phyloP scores from a whole-genome alignment of 2,113 vertebrate species.

The Forbesichthys agassizii region DNA sequence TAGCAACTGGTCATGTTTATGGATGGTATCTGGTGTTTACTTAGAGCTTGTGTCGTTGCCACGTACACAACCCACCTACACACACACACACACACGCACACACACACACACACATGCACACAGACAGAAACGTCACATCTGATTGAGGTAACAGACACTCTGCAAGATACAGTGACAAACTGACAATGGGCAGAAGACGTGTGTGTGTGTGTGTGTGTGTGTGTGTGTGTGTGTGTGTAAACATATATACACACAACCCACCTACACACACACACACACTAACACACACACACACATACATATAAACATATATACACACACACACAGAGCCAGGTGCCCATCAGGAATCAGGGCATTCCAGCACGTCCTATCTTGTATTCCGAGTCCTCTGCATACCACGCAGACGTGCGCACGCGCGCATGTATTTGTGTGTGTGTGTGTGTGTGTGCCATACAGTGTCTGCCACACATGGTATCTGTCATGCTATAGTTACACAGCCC shows the following conservation, averaged over 20 bases:
- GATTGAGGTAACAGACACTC: slow-evolving; percentile 42
- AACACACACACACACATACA: slow-evolving; percentile 20
- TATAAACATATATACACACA: slow-evolving; percentile 11
- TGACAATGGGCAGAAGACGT: slow-evolving; percentile 27
- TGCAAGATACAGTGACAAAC: slow-evolving; percentile 21
- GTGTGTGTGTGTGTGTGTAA: background rate
- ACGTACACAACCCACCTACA: slow-evolving; percentile 3
- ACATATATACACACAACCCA: too few species aligned
- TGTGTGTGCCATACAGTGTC: background rate
- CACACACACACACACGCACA: background rate
- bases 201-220: slow-evolving; percentile 13
- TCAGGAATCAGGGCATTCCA: slow-evolving; percentile 49
- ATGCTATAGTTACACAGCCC: too few species aligned
- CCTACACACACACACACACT: background rate
- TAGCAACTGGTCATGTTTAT: slow-evolving; percentile 55
- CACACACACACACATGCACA: background rate
- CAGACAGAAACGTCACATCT: slow-evolving; percentile 1
- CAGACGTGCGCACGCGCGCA: slow-evolving; percentile 25
- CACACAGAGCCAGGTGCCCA: slow-evolving; percentile 53
- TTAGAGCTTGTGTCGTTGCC: slow-evolving; percentile 46
- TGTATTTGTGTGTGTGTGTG: slow-evolving; percentile 3
- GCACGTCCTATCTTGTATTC: slow-evolving; percentile 70
- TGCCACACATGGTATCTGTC: background rate
- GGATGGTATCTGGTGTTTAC: slow-evolving; percentile 71
- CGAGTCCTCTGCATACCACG: slow-evolving; percentile 64